phyloP scores from a whole-genome alignment of 1,140 invertebrate genomes.

The Wiebesia pumilae region DNA sequence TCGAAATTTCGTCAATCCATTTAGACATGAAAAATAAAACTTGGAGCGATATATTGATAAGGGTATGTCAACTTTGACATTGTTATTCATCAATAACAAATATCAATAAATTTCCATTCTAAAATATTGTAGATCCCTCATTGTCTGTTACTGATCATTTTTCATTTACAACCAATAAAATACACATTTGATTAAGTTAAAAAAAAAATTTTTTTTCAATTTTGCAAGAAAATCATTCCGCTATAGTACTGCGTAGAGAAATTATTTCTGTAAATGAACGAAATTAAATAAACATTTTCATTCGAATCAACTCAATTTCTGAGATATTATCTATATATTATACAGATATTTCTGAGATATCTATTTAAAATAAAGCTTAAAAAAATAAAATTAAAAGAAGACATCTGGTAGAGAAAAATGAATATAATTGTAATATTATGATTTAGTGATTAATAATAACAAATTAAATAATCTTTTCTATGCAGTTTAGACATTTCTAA shows the following conservation, averaged over 20 bases:
- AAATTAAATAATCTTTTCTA: not conserved
- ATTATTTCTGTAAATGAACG: too few species aligned
- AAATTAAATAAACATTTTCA: too few species aligned
- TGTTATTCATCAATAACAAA: too few species aligned
- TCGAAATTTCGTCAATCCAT: too few species aligned
- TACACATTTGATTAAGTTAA: not conserved
- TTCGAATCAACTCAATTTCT: not conserved
- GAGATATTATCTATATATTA: not conserved
- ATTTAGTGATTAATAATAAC: not conserved
- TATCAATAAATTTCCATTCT: not conserved
- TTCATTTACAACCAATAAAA: too few species aligned
- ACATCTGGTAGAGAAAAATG: not conserved
- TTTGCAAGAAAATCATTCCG: not conserved
- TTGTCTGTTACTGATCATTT: not conserved
- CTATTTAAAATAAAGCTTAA: too few species aligned
- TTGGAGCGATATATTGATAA: too few species aligned
- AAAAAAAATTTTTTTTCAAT: too few species aligned
- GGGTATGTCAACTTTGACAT: too few species aligned
- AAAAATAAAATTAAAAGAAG: not conserved
- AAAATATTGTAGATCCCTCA: not conserved
- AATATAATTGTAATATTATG: not conserved
- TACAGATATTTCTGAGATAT: not conserved
- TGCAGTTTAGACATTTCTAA: too few species aligned
- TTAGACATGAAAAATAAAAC: too few species aligned
- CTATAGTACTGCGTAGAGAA: not conserved